Conservation (phyloP, 2,113 vertebrate genomes). For the Stegostoma tigrinum region DNA sequence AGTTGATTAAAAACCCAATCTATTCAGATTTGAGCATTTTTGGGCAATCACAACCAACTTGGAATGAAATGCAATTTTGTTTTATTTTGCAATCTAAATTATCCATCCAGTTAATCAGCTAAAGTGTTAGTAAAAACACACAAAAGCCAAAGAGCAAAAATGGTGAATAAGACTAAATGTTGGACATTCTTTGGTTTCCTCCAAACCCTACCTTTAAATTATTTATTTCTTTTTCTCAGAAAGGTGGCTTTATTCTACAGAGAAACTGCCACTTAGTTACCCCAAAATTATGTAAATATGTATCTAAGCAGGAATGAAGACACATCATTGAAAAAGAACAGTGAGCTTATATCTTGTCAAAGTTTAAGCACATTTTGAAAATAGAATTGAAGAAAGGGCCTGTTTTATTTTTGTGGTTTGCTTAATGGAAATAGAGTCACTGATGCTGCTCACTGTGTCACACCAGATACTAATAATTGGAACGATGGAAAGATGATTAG, state of each 20-base stretch:
- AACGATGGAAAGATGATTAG: constrained; percentile 32
- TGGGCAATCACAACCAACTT: not conserved
- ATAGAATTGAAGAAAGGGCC: not conserved
- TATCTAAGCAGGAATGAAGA: too few relatives aligned
- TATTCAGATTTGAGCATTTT: not conserved
- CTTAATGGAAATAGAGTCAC: not conserved
- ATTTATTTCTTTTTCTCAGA: not conserved
- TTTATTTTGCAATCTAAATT: not conserved
- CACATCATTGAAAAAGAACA: not conserved
- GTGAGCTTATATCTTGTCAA: not conserved
- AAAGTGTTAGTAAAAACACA: not conserved
- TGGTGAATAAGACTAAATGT: not conserved
- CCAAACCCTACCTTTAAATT: not conserved
- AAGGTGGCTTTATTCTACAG: not conserved
- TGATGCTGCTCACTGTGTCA: constrained; percentile 1
- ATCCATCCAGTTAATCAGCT: not conserved
- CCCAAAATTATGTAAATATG: not conserved
- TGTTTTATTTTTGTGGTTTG: not conserved
- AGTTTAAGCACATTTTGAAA: not conserved
- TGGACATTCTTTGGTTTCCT: not conserved
- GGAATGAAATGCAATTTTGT: too few relatives aligned
- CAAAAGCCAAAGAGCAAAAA: not conserved
- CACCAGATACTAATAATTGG: constrained; percentile 29
- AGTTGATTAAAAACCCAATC: not conserved
- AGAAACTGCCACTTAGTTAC: not conserved